A percentile compares a stretch with the other conserved stretches of the same genome.
These are phyloP conservation scores for Acropora tenuis DNA, from an alignment of 64 coral and sea anemone genomes.

Conservation along the genomic window DNA sequence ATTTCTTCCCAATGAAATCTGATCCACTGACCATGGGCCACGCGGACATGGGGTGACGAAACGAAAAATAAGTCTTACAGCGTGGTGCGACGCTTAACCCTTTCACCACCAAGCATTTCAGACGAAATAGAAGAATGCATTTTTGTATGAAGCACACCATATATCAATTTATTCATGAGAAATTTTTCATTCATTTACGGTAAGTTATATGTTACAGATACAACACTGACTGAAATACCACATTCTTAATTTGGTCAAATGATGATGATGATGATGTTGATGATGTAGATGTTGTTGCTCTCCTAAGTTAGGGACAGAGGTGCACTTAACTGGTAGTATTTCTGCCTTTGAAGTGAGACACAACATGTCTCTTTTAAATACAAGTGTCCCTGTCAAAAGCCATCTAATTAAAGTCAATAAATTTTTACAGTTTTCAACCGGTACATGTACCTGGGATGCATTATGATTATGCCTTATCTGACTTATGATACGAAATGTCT, in stretches of 20 bases:
- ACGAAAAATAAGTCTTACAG: neutral
- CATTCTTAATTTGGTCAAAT: slow-evolving; percentile 9
- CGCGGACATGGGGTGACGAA: neutral
- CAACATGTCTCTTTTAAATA: neutral
- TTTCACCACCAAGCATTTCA: slow-evolving; percentile 7
- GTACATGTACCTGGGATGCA: neutral
- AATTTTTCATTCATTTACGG: slow-evolving; percentile 8
- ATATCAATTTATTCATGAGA: slow-evolving; percentile 8
- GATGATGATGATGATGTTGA: neutral
- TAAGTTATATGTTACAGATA: neutral
- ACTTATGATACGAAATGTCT: neutral
- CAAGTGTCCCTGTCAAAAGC: neutral
- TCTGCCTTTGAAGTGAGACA: neutral
- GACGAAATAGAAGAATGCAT: neutral
- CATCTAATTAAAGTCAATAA: neutral
- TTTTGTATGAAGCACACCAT: slow-evolving; percentile 12
- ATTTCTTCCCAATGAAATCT: neutral
- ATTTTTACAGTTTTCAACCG: neutral
- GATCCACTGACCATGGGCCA: neutral
- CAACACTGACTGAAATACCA: slow-evolving; percentile 2
- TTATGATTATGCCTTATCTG: neutral
- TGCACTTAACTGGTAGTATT: slow-evolving; percentile 2
- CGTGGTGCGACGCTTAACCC: slow-evolving; percentile 2
- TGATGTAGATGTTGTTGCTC: neutral
- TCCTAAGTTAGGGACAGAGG: neutral